Base-by-base conservation (phyloP, 2,797 vertebrate species). In the Acropternis orthonyx region DNA sequence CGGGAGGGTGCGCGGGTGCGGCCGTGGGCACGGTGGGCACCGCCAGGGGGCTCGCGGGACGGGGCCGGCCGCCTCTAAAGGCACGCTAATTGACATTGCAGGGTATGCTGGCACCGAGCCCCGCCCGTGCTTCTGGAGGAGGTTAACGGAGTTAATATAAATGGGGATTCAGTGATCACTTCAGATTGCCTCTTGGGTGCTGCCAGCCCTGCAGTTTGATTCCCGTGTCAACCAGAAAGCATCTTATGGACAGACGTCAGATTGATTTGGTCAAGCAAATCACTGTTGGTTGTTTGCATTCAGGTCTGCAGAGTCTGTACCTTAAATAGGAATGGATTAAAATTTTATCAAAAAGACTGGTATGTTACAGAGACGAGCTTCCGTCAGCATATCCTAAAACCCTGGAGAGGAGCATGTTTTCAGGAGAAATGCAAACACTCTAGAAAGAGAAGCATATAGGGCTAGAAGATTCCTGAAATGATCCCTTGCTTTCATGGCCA, bases 1-100 rank as follows among this genome's bases (percentile, higher is more conserved):
- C 24, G 24, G n/a, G 4, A 2, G 32, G 62, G 32, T 32, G 36
- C 61, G 16, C 3, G 43, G 12, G 18, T 41, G 66, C 1, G 3
- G 7, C 52, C 0, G 0, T 4, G 10, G 48, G 5, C 26, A 18
- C 0, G 0, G 37, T 22, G 37, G 10, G 44, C 52, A 22, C 51
- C 2, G 0, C 68, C 89, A 43, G 65, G 77, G 61, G 55, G 32
- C 80, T 92, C 4, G 0, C 39, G 43, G 30, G 22, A 51, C 67
- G 78, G 27, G 30, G 18, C 20, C 56, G 36, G 14, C 5, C 17
- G 7, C 0, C 0, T n/a, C 58, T 68, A 23, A 63, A 36, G 32
- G 27, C 41, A 39, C 61, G 43, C 5, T 6, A 20, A 62, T 59
- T 73, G 52, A 59, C 30, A 46, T 10, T 41, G 13, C 28, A 37